These are phyloP conservation scores for Tenualosa thibaudeaui DNA, from an alignment of 2,797 vertebrate genomes.

Conservation along the genomic window DNA sequence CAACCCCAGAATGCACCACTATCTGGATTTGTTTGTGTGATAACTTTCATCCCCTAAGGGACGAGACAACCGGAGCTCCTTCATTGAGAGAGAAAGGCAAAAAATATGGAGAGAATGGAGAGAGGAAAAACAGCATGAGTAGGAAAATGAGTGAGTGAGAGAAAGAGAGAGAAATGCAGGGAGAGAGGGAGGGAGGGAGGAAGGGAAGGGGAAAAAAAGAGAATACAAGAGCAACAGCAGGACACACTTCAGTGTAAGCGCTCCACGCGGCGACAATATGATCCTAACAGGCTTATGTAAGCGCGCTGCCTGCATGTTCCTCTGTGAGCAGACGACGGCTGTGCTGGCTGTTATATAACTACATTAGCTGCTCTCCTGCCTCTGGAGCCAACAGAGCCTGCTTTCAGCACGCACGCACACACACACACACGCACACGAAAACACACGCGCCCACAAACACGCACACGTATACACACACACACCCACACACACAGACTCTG, in stretches of 20 bases:
- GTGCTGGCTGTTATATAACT: slow-evolving; percentile 78
- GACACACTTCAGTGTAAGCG: slow-evolving; percentile 54
- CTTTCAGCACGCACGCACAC: slow-evolving; percentile 49
- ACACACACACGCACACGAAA: neutral
- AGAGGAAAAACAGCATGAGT: neutral
- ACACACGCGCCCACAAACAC: neutral
- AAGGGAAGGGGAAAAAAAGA: slow-evolving; percentile 25
- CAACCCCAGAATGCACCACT: neutral
- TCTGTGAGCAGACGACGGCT: slow-evolving; percentile 76
- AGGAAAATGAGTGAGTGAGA: neutral
- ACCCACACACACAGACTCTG: neutral
- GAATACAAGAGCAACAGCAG: slow-evolving; percentile 6
- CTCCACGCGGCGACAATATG: slow-evolving; percentile 72
- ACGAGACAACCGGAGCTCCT: slow-evolving; percentile 28
- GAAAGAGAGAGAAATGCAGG: slow-evolving; percentile 29
- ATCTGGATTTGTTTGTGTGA: slow-evolving; percentile 28
- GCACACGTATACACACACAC: no score
- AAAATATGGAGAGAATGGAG: neutral
- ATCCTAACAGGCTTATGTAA: slow-evolving; percentile 79
- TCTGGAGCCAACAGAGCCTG: slow-evolving; percentile 66
- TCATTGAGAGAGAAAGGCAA: slow-evolving; percentile 33
- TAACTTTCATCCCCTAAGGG: slow-evolving; percentile 55
- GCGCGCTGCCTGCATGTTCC: slow-evolving; percentile 72
- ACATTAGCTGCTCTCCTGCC: slow-evolving; percentile 72
- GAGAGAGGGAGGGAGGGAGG: slow-evolving; percentile 23